These are phyloP conservation scores for Xanthostigma xanthostigma DNA, from an alignment of 2,888 invertebrate species.

Conservation along the genomic window DNA sequence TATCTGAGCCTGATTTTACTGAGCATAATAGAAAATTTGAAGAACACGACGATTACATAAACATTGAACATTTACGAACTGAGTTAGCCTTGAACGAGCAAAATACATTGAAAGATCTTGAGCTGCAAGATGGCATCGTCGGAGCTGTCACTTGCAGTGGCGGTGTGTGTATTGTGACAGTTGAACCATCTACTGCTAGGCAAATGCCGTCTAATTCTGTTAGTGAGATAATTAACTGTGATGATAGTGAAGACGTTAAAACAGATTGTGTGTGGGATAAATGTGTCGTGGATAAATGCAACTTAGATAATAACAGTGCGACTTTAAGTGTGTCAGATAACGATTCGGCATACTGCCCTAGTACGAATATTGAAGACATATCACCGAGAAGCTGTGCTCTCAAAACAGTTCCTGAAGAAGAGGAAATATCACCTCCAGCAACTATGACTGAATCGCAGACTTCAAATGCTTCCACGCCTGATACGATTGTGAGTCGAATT, in stretches of 20 bases:
- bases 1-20: slow-evolving; percentile 3
- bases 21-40: slow-evolving; percentile 10
- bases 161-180: slow-evolving; percentile 11
- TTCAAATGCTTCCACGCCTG: slow-evolving; percentile 53
- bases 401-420: slow-evolving; percentile 45
- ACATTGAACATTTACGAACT: slow-evolving; percentile 26
- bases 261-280: too few species aligned
- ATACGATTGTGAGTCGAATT: slow-evolving; percentile 50
- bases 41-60: slow-evolving; percentile 24
- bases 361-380: too few species aligned
- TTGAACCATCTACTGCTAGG: too few species aligned
- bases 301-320: too few species aligned
- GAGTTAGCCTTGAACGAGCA: slow-evolving; percentile 23
- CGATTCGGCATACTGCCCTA: too few species aligned
- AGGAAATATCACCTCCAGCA: slow-evolving; percentile 34
- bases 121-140: slow-evolving; percentile 16
- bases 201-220: too few species aligned
- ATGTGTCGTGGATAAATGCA: too few species aligned
- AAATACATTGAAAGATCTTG: slow-evolving; percentile 11
- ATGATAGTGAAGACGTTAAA: too few species aligned
- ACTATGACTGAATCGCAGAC: slow-evolving; percentile 50
- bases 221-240: too few species aligned
- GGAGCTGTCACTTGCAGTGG: slow-evolving; percentile 20
- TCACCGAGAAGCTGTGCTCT: too few species aligned
- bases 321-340: too few species aligned